Conservation (phyloP, 2,888 invertebrate genomes). For the Criorhina ranunculi region DNA sequence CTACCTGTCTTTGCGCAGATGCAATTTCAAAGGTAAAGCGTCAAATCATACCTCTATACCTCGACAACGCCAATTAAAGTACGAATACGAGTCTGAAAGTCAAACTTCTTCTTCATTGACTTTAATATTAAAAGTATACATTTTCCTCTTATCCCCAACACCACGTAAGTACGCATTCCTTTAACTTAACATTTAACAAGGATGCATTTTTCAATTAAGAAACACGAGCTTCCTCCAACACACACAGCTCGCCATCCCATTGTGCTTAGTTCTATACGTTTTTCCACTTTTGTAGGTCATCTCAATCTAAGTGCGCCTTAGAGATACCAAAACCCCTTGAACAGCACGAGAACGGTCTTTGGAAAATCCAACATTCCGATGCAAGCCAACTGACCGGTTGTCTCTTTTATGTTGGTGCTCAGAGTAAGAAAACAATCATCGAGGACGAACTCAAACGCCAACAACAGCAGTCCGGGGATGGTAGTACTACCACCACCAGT, state of each 20-base stretch:
- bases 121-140: conserved; percentile 13
- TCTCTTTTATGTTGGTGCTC: conserved; percentile 78
- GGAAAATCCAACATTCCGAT: conserved; percentile 78
- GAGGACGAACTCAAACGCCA: conserved; percentile 72
- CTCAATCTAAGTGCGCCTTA: conserved; percentile 78
- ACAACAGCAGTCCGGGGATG: conserved; percentile 26
- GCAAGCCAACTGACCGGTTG: conserved; percentile 77
- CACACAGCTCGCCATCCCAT: neutral
- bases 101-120: neutral
- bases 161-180: conserved; percentile 26
- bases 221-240: conserved; percentile 16
- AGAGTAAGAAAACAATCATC: conserved; percentile 77
- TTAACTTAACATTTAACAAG: conserved; percentile 21
- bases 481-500: conserved; percentile 8
- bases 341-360: conserved; percentile 77
- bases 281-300: conserved; percentile 67
- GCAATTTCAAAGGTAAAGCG: too few species aligned
- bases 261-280: conserved; percentile 2
- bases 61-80: too few species aligned
- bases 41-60: too few species aligned
- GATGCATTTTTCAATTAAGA: conserved; percentile 63
- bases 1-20: too few species aligned
- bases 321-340: conserved; percentile 78
- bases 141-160: conserved; percentile 5
- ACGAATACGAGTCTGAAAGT: too few species aligned